Base-by-base conservation (phyloP, 2,113 vertebrate species). In the Xyliphius kryptos region DNA sequence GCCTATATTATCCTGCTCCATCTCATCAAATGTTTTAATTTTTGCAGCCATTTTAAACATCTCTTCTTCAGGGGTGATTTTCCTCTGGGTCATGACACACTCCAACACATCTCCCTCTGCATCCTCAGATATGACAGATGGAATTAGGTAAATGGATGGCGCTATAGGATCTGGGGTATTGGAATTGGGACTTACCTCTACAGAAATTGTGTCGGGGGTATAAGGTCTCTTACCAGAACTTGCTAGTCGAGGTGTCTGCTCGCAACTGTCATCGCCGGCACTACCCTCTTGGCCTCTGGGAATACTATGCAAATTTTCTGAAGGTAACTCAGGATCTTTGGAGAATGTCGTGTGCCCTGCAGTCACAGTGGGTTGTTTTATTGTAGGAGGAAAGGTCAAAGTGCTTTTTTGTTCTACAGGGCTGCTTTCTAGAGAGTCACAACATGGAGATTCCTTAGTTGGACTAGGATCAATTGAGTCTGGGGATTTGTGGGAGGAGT, bases 381-480 rank as follows among this genome's bases (percentile, higher is more conserved):
- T 81, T 81, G 64, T 48, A 73, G 59, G 69, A 71, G 56, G 76
- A 71, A 91, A 75, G 48, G 76, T 79, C 67, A 77, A 74, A 68
- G 82, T 83, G 66, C 47, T 75, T 80, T 88, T 88, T 70, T 86
- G 86, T 62, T 96, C 93, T 83, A 94, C 75, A 0, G 96, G 96
- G 67, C 96, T 99, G 77, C 72, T 91, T 80, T 99, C 96, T 73
- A 99, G 87, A 47, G 96, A 99, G 81, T 99, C 95, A 0, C 79
- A 79, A 65, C 92, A 97, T 37, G 96, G 94, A 19, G 92, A 97
- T 77, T 98, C 96, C 70, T 89, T 92, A 66, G 91, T 92, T 49
- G 96, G 95, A 75, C 96, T 98, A 67, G 96, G 94, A 67, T 99
- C 96, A 81, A 99, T 88, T 52, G 96, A 99, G 82, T 99, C 96